These are phyloP conservation scores for Peromyscus melanophrys DNA, from an alignment of 2,797 vertebrate species.

Conservation along the genomic window DNA sequence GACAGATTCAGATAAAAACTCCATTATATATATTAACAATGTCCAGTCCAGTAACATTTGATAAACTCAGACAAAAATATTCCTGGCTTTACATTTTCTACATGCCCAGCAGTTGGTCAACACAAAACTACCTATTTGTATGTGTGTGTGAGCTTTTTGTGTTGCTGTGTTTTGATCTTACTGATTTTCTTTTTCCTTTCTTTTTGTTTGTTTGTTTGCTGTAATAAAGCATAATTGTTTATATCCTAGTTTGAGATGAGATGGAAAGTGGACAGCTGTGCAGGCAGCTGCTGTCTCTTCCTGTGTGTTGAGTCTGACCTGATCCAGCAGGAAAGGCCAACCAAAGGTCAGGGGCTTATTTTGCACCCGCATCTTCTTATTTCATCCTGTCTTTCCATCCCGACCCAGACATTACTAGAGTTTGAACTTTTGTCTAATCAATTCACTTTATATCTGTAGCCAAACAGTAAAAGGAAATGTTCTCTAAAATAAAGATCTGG, in stretches of 20 bases:
- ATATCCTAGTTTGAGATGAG: not conserved
- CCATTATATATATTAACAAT: no score
- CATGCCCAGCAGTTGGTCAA: not conserved
- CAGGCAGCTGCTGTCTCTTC: not conserved
- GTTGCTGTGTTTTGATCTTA: not conserved
- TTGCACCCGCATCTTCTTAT: not conserved
- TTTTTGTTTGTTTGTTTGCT: not conserved
- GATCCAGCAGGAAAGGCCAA: not conserved
- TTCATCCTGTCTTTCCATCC: not conserved
- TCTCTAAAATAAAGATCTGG: slow-evolving; percentile 21
- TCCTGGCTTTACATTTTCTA: not conserved
- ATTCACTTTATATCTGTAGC: not conserved
- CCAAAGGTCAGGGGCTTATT: no score
- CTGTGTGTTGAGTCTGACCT: not conserved
- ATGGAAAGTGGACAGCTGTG: not conserved
- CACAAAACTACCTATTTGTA: not conserved
- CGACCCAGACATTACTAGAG: not conserved
- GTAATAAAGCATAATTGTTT: not conserved
- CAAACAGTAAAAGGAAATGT: not conserved
- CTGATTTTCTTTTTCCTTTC: not conserved
- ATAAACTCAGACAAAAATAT: not conserved
- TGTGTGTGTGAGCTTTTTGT: not conserved
- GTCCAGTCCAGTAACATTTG: no score
- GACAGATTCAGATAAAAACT: no score
- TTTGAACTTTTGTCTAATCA: not conserved